Base-by-base conservation (phyloP, 2,113 vertebrate genomes). In the Poecile atricapillus region DNA sequence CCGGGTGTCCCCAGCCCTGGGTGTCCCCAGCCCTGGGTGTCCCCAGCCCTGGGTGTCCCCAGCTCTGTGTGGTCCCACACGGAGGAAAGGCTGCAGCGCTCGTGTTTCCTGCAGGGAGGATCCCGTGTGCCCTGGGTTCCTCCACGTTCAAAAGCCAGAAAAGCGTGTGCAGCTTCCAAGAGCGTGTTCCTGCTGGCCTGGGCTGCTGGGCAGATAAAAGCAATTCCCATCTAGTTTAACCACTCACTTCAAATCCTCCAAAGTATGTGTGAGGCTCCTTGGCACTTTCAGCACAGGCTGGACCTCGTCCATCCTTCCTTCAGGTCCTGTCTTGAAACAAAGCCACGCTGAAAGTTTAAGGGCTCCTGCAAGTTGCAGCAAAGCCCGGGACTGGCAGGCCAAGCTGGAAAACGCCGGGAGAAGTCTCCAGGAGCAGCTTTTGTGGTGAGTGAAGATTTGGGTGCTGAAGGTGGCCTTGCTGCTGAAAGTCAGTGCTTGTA, bases 121-220 rank as follows among this genome's bases (percentile, higher is more conserved):
- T 9, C 31, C 52, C 15, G 0, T 1, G 7, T n/a, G 41, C 39
- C 82, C 79, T 33, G 77, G 7, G 0, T 10, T 90, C 33, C 75
- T 47, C 31, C 41, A 7, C 4, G 1, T 24, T 47, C 41, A 31
- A 30, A 35, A 75, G 9, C 11, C 67, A 28, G 5, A 41, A 63
- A 67, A 35, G 24, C 25, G 15, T 10, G 33, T 60, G 60, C 28
- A 59, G 15, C 25, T 59, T 64, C 75, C 91, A 85, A 2, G 46
- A 44, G 59, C 71, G 1, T 93, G 91, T 94, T 77, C 44, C 95
- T 96, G 87, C 92, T 16, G 67, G 90, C 62, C 84, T 89, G 56
- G 49, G 92, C 70, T 85, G 84, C 88, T 82, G 94, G 82, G 87
- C 92, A 94, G 82, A 79, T 44, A 71, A 91, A 84, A 87, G 30